Conservation (phyloP, 1,140 invertebrate genomes). For the Drosophila burlai region DNA sequence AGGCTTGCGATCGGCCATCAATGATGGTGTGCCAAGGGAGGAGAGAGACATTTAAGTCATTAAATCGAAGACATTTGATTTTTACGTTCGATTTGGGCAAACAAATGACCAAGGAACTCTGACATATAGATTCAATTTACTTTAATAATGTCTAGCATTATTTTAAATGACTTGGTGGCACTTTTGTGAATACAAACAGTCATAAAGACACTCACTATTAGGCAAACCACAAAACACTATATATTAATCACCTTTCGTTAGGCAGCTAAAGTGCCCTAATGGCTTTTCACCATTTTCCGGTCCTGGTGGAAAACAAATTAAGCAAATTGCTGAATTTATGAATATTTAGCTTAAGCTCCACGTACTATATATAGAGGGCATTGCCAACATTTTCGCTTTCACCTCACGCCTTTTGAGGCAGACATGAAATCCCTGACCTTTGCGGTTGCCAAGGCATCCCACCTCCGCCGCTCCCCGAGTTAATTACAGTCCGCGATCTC, state of each 20-base stretch:
- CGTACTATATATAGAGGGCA: slow-evolving; percentile 6
- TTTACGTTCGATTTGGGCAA: not conserved
- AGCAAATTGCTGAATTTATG: slow-evolving; percentile 54
- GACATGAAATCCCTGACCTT: slow-evolving; percentile 76
- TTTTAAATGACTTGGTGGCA: not conserved
- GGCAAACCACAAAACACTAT: not conserved
- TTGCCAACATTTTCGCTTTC: slow-evolving; percentile 66
- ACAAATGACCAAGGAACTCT: not conserved
- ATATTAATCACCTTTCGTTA: slow-evolving; percentile 33
- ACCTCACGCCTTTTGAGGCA: slow-evolving; percentile 49
- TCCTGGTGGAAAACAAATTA: slow-evolving; percentile 34
- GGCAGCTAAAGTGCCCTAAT: slow-evolving; percentile 26
- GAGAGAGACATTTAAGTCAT: slow-evolving; percentile 7
- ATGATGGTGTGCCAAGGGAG: slow-evolving; percentile 26
- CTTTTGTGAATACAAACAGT: slow-evolving; percentile 1
- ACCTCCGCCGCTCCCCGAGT: slow-evolving; percentile 31
- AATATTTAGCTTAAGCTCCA: slow-evolving; percentile 37
- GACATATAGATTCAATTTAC: not conserved
- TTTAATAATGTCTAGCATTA: not conserved
- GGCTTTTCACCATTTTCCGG: slow-evolving; percentile 16
- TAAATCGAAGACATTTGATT: slow-evolving; percentile 22
- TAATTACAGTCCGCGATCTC: slow-evolving; percentile 64
- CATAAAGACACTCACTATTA: not conserved
- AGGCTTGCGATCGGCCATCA: slow-evolving; percentile 63
- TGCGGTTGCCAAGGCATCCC: slow-evolving; percentile 53